phyloP scores from a whole-genome alignment of 2,113 vertebrate genomes.

The Machaerirhynchus nigripectus region DNA sequence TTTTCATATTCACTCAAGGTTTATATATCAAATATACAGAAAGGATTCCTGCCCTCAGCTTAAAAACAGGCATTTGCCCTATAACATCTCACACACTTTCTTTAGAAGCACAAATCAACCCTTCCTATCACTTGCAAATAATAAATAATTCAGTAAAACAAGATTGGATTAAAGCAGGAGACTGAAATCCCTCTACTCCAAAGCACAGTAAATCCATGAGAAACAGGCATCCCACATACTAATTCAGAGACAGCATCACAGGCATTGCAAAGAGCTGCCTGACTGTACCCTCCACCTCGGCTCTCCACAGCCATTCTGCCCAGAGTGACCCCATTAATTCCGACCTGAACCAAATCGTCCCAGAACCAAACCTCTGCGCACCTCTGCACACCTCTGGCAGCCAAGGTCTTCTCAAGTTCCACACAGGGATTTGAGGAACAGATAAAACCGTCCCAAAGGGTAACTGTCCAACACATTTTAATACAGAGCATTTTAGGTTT shows the following conservation, averaged over 20 bases:
- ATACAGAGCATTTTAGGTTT: not conserved
- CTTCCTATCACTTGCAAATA: slow-evolving; percentile 8
- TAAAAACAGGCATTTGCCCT: not conserved
- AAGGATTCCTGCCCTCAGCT: not conserved
- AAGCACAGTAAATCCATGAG: not conserved
- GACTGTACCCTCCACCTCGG: not conserved
- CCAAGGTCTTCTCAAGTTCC: not conserved
- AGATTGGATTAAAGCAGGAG: not conserved
- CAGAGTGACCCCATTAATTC: not conserved
- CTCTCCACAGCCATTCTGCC: accelerated
- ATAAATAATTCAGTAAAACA: slow-evolving; percentile 58
- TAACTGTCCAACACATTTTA: not conserved
- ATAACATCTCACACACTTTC: not conserved
- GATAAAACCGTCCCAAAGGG: not conserved
- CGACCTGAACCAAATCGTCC: not conserved
- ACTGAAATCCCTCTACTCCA: not conserved
- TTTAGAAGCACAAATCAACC: not conserved
- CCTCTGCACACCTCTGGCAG: not conserved
- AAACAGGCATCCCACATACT: not conserved
- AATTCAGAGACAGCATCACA: not conserved
- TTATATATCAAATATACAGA: not conserved
- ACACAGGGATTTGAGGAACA: not conserved
- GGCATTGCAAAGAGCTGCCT: not conserved
- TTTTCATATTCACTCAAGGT: not conserved
- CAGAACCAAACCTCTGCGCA: not conserved